Percentiles rank a stretch among this genome's conserved stretches.
Conservation (phyloP, 2,113 vertebrate genomes). For the Embiotoca jacksoni region DNA sequence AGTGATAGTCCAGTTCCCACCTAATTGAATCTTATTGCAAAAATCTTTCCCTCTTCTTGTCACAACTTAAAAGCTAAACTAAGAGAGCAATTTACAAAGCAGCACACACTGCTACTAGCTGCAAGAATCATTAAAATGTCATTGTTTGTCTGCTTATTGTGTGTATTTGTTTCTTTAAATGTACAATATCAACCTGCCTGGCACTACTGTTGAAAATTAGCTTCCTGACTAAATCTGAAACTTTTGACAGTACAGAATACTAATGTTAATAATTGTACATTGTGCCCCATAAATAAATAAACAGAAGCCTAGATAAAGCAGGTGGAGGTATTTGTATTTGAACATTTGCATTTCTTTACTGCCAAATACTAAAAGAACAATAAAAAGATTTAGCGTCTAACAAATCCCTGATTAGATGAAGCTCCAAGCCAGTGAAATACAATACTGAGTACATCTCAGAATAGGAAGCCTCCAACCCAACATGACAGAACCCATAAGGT, state of each 20-base stretch:
- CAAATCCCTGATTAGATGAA: background rate
- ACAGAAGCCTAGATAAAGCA: background rate
- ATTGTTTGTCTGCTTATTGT: conserved; percentile 10
- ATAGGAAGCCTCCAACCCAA: background rate
- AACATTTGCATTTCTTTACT: background rate
- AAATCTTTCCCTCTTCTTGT: conserved; percentile 23
- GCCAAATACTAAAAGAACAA: background rate
- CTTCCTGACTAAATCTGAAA: background rate
- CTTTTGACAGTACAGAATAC: too few relatives aligned
- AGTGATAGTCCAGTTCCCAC: conserved; percentile 7
- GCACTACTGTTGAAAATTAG: background rate
- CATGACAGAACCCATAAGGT: background rate
- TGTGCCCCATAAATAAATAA: background rate
- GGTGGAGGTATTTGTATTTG: background rate
- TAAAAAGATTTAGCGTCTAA: conserved; percentile 3
- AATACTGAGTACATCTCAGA: background rate
- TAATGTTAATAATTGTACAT: too few relatives aligned
- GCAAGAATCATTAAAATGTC: background rate
- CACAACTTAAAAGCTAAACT: background rate
- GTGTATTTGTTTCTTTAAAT: background rate
- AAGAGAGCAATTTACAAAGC: background rate
- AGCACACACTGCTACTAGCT: background rate
- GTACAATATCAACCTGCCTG: background rate
- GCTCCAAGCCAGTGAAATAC: background rate
- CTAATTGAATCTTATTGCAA: conserved; percentile 24